A percentile compares a stretch with the other conserved stretches of the same genome.
Conservation (phyloP, 2,888 invertebrate species). For the Rugalucina vietnamica region DNA sequence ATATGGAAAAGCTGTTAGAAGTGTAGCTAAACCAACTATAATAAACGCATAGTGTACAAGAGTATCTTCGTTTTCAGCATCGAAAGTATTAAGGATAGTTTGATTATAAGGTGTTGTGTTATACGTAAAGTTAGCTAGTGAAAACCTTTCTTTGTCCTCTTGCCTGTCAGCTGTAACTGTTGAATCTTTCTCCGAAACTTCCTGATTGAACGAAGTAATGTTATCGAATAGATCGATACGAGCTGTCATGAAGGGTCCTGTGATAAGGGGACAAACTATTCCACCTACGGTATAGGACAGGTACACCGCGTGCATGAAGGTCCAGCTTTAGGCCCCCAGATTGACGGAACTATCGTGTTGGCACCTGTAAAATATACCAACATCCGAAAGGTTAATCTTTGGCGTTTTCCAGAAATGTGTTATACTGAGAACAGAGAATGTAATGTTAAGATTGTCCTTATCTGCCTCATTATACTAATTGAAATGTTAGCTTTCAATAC, state of each 20-base stretch:
- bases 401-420: too few relatives aligned
- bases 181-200: neutral
- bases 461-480: too few relatives aligned
- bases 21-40: slow-evolving; percentile 18
- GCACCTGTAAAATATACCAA: slow-evolving; percentile 50
- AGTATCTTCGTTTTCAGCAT: neutral
- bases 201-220: neutral
- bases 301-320: slow-evolving; percentile 55
- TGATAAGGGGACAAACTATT: slow-evolving; percentile 46
- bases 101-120: too few relatives aligned
- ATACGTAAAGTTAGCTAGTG: too few relatives aligned
- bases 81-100: too few relatives aligned
- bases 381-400: too few relatives aligned
- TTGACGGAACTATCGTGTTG: slow-evolving; percentile 54
- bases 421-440: too few relatives aligned
- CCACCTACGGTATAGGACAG: slow-evolving; percentile 51
- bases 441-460: too few relatives aligned
- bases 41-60: slow-evolving; percentile 48
- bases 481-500: too few relatives aligned
- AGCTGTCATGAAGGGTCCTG: slow-evolving; percentile 50
- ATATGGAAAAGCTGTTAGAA: slow-evolving; percentile 32
- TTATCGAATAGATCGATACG: neutral
- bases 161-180: neutral
- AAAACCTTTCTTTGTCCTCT: too few relatives aligned
- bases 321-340: slow-evolving; percentile 47